phyloP scores from a whole-genome alignment of 1,140 invertebrate species.

The Heliothis subflexa region DNA sequence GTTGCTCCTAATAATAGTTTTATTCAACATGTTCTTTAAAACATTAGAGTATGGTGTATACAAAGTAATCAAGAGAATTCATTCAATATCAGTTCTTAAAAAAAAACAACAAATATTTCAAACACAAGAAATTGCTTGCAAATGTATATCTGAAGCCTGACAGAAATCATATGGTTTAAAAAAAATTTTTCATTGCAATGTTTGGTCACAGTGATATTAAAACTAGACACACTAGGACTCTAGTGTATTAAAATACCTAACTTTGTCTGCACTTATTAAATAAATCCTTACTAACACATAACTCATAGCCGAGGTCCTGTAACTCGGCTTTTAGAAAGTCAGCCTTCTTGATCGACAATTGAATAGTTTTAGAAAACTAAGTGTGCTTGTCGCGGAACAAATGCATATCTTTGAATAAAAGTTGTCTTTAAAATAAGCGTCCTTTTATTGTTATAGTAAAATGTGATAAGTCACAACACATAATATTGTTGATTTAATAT shows the following conservation, averaged over 20 bases:
- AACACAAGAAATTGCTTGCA: background rate
- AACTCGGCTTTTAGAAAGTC: slow-evolving; percentile 28
- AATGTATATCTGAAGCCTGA: background rate
- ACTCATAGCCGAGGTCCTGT: slow-evolving; percentile 27
- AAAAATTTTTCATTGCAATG: slow-evolving; percentile 21
- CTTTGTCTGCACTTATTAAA: slow-evolving; percentile 37
- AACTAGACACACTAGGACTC: slow-evolving; percentile 27
- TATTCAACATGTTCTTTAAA: no score
- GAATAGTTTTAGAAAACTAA: slow-evolving; percentile 21
- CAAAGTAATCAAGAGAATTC: no score
- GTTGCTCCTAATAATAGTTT: no score
- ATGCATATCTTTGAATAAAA: slow-evolving; percentile 25
- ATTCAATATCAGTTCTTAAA: background rate
- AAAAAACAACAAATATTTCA: background rate
- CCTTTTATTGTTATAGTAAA: slow-evolving; percentile 31
- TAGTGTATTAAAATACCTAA: slow-evolving; percentile 29
- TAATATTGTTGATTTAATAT: background rate
- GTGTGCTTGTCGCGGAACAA: slow-evolving; percentile 3
- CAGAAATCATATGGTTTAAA: slow-evolving; percentile 14
- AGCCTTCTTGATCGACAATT: slow-evolving; percentile 33
- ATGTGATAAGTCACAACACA: slow-evolving; percentile 18
- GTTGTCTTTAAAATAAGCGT: slow-evolving; percentile 38
- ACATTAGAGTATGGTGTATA: no score
- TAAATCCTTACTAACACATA: slow-evolving; percentile 29
- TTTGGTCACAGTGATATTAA: slow-evolving; percentile 37